phyloP scores from a whole-genome alignment of 30 jellyfish, hydroid and myxozoan genomes.

The Chironex yamaguchii region DNA sequence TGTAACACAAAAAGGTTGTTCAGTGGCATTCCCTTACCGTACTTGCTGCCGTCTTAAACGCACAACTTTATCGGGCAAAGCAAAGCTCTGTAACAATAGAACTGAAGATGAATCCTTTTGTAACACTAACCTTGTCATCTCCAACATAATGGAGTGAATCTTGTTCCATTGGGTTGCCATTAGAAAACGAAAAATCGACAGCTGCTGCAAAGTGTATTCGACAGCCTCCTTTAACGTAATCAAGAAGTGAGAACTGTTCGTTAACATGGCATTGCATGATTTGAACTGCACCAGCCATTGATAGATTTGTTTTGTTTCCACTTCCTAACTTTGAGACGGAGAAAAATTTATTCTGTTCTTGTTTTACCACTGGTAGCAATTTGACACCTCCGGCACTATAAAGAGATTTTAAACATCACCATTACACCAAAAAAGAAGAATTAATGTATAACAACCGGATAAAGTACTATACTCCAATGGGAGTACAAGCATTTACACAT shows the following conservation, averaged over 20 bases:
- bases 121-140: constrained; percentile 22
- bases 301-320: constrained; percentile 37
- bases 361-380: constrained; percentile 17
- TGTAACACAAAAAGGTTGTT: too few relatives aligned
- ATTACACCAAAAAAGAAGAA: too few relatives aligned
- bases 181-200: constrained; percentile 75
- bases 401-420: background rate
- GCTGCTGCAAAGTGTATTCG: constrained; percentile 55
- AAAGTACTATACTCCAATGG: too few relatives aligned
- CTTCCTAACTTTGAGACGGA: constrained; percentile 3
- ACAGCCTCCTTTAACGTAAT: constrained; percentile 79
- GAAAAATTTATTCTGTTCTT: constrained; percentile 5
- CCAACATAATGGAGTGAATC: constrained; percentile 41
- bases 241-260: constrained; percentile 71
- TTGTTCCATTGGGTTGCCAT: constrained; percentile 54
- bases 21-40: too few relatives aligned
- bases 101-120: too few relatives aligned
- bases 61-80: too few relatives aligned
- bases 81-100: too few relatives aligned
- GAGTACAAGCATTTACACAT: too few relatives aligned
- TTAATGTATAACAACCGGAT: too few relatives aligned
- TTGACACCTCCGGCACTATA: constrained; percentile 76
- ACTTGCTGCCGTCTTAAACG: too few relatives aligned
- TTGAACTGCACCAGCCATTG: constrained; percentile 48
- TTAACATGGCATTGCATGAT: constrained; percentile 70